Conservation (phyloP, 2,113 vertebrate species). For the Epinephelus fuscoguttatus region DNA sequence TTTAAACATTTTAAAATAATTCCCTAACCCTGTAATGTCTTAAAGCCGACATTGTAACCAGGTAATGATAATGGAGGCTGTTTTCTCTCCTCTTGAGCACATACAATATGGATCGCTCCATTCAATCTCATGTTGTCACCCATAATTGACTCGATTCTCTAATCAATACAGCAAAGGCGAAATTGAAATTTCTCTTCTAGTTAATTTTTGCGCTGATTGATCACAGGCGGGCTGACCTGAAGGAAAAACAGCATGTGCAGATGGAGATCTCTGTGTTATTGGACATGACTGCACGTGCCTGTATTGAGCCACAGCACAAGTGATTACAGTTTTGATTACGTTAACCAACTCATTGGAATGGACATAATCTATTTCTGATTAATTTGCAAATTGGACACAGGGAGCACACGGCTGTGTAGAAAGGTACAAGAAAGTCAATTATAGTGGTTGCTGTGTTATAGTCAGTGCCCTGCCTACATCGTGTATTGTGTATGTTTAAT, state of each 20-base stretch:
- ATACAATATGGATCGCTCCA: constrained; percentile 55
- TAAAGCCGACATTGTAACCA: constrained; percentile 22
- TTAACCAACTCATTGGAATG: constrained; percentile 49
- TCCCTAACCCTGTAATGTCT: constrained; percentile 19
- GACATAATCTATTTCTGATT: constrained; percentile 61
- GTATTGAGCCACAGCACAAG: constrained; percentile 54
- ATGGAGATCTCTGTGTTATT: constrained; percentile 60
- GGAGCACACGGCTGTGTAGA: neutral
- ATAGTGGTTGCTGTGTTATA: neutral
- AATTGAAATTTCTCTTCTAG: constrained; percentile 72
- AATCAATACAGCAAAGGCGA: constrained; percentile 72
- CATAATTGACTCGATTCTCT: constrained; percentile 75
- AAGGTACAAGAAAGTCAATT: constrained; percentile 37
- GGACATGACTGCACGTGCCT: constrained; percentile 43
- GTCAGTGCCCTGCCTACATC: neutral
- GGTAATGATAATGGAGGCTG: constrained; percentile 34
- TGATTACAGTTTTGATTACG: constrained; percentile 66
- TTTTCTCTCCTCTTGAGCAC: constrained; percentile 47
- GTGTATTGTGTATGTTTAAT: constrained; percentile 18
- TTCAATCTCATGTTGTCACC: constrained; percentile 61
- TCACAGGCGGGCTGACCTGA: constrained; percentile 31
- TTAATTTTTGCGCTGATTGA: constrained; percentile 73
- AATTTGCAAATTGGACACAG: constrained; percentile 47
- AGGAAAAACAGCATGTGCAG: constrained; percentile 27
- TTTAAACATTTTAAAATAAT: constrained; percentile 3